These are phyloP conservation scores for Diorhabda sublineata DNA, from an alignment of 1,140 invertebrate genomes.

Conservation along the genomic window DNA sequence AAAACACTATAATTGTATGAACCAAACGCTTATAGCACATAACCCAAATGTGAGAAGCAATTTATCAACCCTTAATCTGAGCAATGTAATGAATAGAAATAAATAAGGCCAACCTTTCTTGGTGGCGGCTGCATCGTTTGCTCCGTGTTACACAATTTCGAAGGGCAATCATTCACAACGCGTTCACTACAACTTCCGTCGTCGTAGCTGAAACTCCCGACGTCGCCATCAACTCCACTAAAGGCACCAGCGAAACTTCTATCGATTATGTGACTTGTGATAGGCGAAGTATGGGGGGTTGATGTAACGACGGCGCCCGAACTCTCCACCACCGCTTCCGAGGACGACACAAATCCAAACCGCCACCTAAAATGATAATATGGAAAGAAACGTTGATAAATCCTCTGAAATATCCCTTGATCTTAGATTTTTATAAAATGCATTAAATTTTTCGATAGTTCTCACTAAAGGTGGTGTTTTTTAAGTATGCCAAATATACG, in stretches of 20 bases:
- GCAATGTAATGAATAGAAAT: no score
- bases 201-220: slow-evolving; percentile 18
- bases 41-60: no score
- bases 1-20: no score
- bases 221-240: slow-evolving; percentile 18
- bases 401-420: background rate
- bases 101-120: slow-evolving; percentile 59
- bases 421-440: background rate
- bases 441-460: no score
- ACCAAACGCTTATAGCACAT: no score
- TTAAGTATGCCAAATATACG: no score
- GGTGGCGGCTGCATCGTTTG: slow-evolving; percentile 67
- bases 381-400: background rate
- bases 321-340: background rate
- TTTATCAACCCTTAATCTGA: no score
- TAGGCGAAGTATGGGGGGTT: slow-evolving; percentile 21
- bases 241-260: slow-evolving; percentile 10
- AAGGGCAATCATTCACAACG: slow-evolving; percentile 39
- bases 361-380: slow-evolving; percentile 6
- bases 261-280: slow-evolving; percentile 30
- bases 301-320: slow-evolving; percentile 24
- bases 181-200: slow-evolving; percentile 32
- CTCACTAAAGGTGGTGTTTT: no score
- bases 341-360: slow-evolving; percentile 9
- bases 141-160: slow-evolving; percentile 36